phyloP scores from a whole-genome alignment of 2,797 vertebrate genomes.

The Scyliorhinus canicula region DNA sequence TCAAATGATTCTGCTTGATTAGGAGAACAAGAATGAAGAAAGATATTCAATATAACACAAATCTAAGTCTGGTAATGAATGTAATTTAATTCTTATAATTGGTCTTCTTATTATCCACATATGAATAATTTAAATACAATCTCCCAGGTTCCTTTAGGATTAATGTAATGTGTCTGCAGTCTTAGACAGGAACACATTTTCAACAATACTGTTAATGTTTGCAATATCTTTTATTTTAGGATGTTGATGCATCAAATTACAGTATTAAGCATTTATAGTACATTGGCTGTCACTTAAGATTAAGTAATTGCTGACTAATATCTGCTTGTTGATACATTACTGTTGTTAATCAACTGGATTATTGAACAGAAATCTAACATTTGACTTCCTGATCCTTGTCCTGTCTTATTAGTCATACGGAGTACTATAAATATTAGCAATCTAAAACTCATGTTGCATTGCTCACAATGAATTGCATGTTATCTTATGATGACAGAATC shows the following conservation, averaged over 20 bases:
- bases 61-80: not conserved
- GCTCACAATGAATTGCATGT: not conserved
- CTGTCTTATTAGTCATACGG: not conserved
- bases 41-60: not conserved
- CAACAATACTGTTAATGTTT: conserved; percentile 13
- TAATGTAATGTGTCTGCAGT: not conserved
- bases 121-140: not conserved
- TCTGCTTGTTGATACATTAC: not conserved
- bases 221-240: not conserved
- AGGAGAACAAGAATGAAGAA: not conserved
- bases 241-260: not conserved
- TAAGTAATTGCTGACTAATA: not conserved
- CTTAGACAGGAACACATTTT: not conserved
- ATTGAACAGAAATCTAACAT: conserved; percentile 1
- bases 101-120: not conserved
- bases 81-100: conserved; percentile 21
- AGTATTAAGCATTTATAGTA: not conserved
- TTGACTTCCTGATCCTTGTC: conserved; percentile 10
- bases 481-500: not conserved
- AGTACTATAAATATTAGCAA: not conserved
- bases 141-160: conserved; percentile 16
- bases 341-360: not conserved
- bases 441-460: not conserved
- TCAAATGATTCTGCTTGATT: conserved; percentile 9
- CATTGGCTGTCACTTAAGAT: not conserved